These are phyloP conservation scores for Galagoides demidoff DNA, from an alignment of 2,797 vertebrate species.

Conservation along the genomic window DNA sequence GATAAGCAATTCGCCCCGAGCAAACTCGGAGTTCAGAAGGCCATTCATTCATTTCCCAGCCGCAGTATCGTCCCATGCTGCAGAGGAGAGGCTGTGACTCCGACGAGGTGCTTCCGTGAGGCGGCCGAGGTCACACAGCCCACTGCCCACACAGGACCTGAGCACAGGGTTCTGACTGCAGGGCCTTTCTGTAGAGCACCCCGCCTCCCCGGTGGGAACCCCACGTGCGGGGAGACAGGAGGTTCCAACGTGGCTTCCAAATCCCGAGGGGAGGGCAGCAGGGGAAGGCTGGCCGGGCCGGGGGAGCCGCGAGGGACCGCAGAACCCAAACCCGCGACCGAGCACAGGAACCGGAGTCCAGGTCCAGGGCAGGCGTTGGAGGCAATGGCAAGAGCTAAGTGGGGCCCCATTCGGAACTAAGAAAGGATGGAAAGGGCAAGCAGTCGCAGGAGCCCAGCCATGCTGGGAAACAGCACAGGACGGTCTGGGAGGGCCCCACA, in stretches of 20 bases:
- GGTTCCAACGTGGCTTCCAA: neutral
- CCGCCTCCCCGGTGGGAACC: neutral
- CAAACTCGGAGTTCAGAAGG: neutral
- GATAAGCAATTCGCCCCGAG: neutral
- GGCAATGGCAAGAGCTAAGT: neutral
- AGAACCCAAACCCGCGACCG: fast-evolving
- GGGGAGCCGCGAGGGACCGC: neutral
- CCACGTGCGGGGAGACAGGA: neutral
- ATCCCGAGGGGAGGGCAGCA: too few relatives aligned
- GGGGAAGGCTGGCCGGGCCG: too few relatives aligned
- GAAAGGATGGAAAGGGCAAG: neutral
- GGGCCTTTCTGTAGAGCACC: neutral
- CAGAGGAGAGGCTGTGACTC: neutral
- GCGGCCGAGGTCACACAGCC: neutral
- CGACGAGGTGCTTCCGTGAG: neutral
- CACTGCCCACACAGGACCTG: neutral
- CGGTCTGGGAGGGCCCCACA: neutral
- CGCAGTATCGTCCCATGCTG: neutral
- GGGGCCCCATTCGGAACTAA: neutral
- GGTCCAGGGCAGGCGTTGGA: neutral
- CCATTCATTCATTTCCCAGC: neutral
- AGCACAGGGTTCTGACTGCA: neutral
- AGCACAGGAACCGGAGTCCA: neutral
- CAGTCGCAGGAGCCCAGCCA: neutral
- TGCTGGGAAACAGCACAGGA: neutral